These are phyloP conservation scores for Ctenochaetus hawaiiensis DNA, from an alignment of 2,797 vertebrate genomes.

Conservation along the genomic window DNA sequence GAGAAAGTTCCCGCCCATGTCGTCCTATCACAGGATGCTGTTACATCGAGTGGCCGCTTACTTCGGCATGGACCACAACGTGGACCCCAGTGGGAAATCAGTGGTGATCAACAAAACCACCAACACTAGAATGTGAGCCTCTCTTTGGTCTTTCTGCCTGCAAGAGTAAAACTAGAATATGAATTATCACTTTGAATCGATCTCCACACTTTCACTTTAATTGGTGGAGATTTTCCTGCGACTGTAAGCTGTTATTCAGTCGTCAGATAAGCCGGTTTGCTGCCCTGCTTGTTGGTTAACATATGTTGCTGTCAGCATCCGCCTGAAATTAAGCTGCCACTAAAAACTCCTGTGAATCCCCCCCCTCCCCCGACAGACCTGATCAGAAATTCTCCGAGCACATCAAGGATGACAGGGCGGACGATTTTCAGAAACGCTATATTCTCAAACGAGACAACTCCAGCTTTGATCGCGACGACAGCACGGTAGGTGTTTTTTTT, in stretches of 20 bases:
- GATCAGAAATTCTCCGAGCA: conserved; percentile 99
- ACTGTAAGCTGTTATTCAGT: conserved; percentile 10
- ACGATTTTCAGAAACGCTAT: conserved; percentile 98
- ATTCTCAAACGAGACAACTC: conserved; percentile 99
- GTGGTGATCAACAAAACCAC: conserved; percentile 99
- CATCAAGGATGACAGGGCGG: conserved; percentile 97
- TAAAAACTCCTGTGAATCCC: conserved; percentile 51
- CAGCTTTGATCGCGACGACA: conserved; percentile 97
- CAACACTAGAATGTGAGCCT: conserved; percentile 96
- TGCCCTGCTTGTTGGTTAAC: conserved; percentile 33
- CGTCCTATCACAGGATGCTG: conserved; percentile 98
- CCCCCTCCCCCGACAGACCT: conserved; percentile 85
- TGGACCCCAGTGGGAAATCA: conserved; percentile 97
- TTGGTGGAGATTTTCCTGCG: conserved; percentile 13
- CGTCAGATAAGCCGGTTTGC: conserved; percentile 5
- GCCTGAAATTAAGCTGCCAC: conserved; percentile 65
- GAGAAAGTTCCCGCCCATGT: conserved; percentile 99
- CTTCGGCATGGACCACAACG: conserved; percentile 99
- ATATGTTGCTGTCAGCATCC: conserved; percentile 70
- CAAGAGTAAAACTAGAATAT: background rate
- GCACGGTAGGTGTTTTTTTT: conserved; percentile 74
- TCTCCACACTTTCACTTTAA: background rate
- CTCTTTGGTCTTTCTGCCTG: background rate
- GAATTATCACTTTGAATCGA: background rate
- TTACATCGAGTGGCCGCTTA: conserved; percentile 98